Percentiles rank a stretch among this genome's conserved stretches.
These are phyloP conservation scores for Gasterosteus aculeatus DNA, from an alignment of 2,113 vertebrate genomes.

Conservation along the genomic window DNA sequence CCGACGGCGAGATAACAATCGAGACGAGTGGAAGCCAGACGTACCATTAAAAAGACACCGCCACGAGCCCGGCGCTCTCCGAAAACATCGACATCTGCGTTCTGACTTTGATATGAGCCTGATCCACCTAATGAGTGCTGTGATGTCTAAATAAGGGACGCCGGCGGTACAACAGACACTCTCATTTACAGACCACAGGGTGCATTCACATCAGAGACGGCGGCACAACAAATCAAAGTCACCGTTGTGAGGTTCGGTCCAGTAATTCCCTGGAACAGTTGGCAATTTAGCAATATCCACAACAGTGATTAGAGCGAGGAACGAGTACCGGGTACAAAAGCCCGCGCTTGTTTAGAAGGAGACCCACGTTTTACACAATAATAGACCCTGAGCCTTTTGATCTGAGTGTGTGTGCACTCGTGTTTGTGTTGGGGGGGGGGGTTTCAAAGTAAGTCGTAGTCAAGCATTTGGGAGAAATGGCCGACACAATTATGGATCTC, in stretches of 20 bases:
- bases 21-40: slow-evolving; percentile 22
- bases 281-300: slow-evolving; percentile 58
- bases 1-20: slow-evolving; percentile 43
- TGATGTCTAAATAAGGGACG: slow-evolving; percentile 66
- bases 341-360: slow-evolving; percentile 28
- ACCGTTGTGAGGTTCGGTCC: slow-evolving; percentile 37
- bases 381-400: slow-evolving; percentile 52
- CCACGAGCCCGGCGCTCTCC: slow-evolving; percentile 7
- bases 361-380: slow-evolving; percentile 40
- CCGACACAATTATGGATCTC: slow-evolving; percentile 43
- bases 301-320: slow-evolving; percentile 72
- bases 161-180: slow-evolving; percentile 54
- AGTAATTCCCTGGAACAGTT: slow-evolving; percentile 54
- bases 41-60: slow-evolving; percentile 42
- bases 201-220: slow-evolving; percentile 58
- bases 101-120: slow-evolving; percentile 65
- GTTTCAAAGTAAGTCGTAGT: slow-evolving; percentile 34
- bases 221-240: slow-evolving; percentile 69
- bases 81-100: slow-evolving; percentile 27
- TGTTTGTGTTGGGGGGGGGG: slow-evolving; percentile 25
- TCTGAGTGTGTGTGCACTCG: slow-evolving; percentile 33
- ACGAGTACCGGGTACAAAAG: slow-evolving; percentile 44
- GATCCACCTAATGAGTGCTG: slow-evolving; percentile 64
- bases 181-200: slow-evolving; percentile 65
- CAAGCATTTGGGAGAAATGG: slow-evolving; percentile 23